Percentiles rank a stretch among this genome's conserved stretches.
These are phyloP conservation scores for Aleadryas rufinucha DNA, from an alignment of 2,113 vertebrate genomes.

Conservation along the genomic window DNA sequence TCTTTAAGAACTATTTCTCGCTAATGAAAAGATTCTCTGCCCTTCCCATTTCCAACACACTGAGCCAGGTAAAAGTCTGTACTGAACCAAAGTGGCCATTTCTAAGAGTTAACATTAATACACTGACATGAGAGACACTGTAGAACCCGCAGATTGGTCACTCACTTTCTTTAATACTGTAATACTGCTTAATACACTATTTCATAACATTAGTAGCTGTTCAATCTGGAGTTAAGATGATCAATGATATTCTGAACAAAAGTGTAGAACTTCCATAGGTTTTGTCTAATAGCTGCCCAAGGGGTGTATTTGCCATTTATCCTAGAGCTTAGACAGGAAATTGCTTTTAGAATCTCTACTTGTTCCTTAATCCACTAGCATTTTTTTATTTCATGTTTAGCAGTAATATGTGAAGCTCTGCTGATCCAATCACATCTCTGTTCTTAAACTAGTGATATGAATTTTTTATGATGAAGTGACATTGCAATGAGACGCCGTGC, in stretches of 20 bases:
- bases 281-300: neutral
- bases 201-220: neutral
- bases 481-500: fast-evolving
- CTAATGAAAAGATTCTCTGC: neutral
- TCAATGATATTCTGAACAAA: neutral
- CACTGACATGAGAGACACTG: neutral
- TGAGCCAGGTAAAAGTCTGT: neutral
- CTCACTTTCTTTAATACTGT: neutral
- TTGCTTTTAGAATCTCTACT: neutral
- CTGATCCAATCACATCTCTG: neutral
- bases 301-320: neutral
- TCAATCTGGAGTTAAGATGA: neutral
- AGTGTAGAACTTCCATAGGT: neutral
- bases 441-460: neutral
- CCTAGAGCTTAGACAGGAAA: neutral
- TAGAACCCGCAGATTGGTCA: neutral
- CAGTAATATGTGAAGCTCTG: neutral
- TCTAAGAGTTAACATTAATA: neutral
- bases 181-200: neutral
- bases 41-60: neutral
- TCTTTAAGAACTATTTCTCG: neutral
- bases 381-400: neutral
- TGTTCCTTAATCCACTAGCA: neutral
- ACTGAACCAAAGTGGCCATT: neutral
- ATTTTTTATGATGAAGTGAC: neutral